Conservation (phyloP, 2,888 invertebrate species). For the Tricholauxania praeusta region DNA sequence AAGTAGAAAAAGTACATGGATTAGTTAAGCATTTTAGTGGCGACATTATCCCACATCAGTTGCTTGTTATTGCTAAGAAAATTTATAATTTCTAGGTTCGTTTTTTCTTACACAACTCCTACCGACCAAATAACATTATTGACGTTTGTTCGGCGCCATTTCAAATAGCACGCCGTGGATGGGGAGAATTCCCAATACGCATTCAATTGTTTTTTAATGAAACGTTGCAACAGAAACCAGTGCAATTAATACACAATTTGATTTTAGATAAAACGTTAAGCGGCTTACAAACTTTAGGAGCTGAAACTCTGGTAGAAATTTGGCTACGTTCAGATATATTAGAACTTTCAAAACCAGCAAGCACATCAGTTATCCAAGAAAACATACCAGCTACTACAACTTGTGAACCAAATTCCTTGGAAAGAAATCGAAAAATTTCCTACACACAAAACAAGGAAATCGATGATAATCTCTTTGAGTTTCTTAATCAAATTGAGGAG, state of each 20-base stretch:
- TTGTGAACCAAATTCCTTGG: conserved; percentile 16
- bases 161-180: conserved; percentile 86
- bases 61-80: neutral
- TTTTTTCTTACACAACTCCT: conserved; percentile 87
- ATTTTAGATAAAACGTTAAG: conserved; percentile 85
- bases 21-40: neutral
- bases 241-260: conserved; percentile 82
- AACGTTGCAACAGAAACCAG: conserved; percentile 79
- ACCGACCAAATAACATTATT: conserved; percentile 87
- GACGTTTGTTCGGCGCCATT: conserved; percentile 85
- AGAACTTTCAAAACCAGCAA: conserved; percentile 6
- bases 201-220: conserved; percentile 83
- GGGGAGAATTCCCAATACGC: conserved; percentile 92
- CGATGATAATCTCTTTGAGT: conserved; percentile 63
- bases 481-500: conserved; percentile 59
- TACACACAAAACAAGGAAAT: neutral
- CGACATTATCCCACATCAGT: neutral
- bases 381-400: too few species aligned
- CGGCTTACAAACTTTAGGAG: conserved; percentile 85
- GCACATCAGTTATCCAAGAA: neutral
- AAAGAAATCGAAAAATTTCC: neutral
- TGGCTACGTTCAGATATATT: conserved; percentile 71
- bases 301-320: conserved; percentile 83
- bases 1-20: neutral
- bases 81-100: conserved; percentile 61